Evolutionary conservation across 2,797 vertebrate genomes (phyloP).

Genomic region (Sebastiscus albofasciatus): DNA sequence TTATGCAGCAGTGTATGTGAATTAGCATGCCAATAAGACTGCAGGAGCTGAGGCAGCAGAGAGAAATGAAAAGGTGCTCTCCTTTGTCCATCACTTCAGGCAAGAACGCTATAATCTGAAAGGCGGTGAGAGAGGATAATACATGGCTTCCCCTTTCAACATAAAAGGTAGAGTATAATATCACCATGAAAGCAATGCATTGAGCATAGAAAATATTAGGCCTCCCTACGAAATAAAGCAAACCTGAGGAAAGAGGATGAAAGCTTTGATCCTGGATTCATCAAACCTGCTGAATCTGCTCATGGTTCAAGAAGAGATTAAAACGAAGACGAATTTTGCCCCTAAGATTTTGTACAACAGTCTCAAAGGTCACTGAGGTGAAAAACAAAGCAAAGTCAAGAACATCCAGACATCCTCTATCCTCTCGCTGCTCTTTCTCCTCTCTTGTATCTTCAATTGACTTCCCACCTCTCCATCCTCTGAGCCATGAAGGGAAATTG

Average conservation of each 20-base stretch:
- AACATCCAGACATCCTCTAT: neutral
- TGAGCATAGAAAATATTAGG: neutral
- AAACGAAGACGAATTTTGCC: neutral
- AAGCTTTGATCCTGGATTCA: conserved; percentile 7
- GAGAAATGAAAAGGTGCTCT: neutral
- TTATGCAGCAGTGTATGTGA: conserved; percentile 2
- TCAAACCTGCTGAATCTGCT: neutral
- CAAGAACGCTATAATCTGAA: neutral
- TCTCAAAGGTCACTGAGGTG: neutral
- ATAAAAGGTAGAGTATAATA: conserved; percentile 21
- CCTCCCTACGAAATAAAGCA: neutral
- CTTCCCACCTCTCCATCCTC: neutral
- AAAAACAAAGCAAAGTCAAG: conserved; percentile 15
- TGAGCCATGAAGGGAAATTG: conserved; percentile 2
- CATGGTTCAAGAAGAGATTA: neutral
- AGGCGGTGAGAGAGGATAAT: neutral
- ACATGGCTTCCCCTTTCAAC: neutral
- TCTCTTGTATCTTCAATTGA: conserved; percentile 16
- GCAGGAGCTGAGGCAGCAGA: neutral
- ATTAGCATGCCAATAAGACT: conserved; percentile 17
- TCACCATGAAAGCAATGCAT: neutral
- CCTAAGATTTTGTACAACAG: neutral
- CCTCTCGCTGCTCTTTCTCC: neutral
- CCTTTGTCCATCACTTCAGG: neutral
- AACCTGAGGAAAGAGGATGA: neutral